Evolutionary conservation across 30 jellyfish, hydroid and myxozoan genomes (phyloP).

Genomic region (Aurelia sp.): DNA sequence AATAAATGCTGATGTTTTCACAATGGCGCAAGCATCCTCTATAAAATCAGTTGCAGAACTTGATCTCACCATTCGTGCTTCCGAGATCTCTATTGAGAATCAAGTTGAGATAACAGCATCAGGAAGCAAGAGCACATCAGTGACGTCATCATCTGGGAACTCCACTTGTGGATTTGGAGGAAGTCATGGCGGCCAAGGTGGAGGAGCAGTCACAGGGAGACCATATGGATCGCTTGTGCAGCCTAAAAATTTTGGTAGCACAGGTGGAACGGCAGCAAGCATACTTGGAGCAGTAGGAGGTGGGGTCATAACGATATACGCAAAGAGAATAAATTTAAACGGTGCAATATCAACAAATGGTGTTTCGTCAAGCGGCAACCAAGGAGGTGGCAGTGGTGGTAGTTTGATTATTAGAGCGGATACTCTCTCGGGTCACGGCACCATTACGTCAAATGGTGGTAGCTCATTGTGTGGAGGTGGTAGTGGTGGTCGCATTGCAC

Average conservation of each 20-base stretch:
- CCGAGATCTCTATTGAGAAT: constrained; percentile 32
- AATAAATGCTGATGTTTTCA: not conserved
- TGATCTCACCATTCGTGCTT: constrained; percentile 30
- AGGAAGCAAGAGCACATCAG: constrained; percentile 31
- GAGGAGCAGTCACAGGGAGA: constrained; percentile 27
- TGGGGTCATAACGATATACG: constrained; percentile 19
- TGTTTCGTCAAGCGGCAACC: constrained; percentile 3
- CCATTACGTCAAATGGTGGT: constrained; percentile 57
- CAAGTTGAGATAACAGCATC: constrained; percentile 30
- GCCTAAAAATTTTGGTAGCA: constrained; percentile 68
- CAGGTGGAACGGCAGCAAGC: constrained; percentile 49
- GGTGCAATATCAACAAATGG: constrained; percentile 46
- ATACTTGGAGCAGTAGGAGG: constrained; percentile 39
- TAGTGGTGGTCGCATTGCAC: constrained; percentile 72
- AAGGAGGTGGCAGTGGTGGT: constrained; percentile 80
- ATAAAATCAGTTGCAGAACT: not conserved
- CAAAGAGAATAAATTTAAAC: constrained; percentile 17
- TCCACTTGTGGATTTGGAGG: constrained; percentile 63
- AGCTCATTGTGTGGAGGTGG: constrained; percentile 72
- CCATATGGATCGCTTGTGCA: constrained; percentile 50
- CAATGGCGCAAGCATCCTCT: constrained; percentile 54
- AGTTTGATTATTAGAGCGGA: constrained; percentile 39
- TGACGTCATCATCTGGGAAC: constrained; percentile 45
- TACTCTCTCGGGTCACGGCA: constrained; percentile 60
- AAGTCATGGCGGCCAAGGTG: constrained; percentile 81